phyloP scores from a whole-genome alignment of 2,797 vertebrate genomes.

The Rhinophrynus dorsalis region DNA sequence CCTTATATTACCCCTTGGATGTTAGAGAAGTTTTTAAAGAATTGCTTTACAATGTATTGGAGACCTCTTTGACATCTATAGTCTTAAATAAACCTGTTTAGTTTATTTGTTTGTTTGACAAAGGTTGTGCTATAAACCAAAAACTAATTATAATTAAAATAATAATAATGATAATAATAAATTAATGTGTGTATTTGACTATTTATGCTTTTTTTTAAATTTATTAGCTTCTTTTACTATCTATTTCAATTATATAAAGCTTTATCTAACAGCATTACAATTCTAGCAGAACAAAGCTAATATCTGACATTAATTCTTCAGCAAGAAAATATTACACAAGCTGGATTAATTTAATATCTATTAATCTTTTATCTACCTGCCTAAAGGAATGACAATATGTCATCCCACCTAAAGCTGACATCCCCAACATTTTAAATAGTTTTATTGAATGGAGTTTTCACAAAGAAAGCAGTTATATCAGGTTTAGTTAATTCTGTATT shows the following conservation, averaged over 20 bases:
- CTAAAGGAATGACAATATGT: conserved; percentile 14
- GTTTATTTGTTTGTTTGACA: too few species aligned
- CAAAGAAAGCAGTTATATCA: neutral
- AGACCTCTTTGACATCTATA: too few species aligned
- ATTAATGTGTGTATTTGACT: too few species aligned
- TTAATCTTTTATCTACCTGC: conserved; percentile 34
- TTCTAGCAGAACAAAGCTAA: conserved; percentile 27
- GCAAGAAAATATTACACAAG: conserved; percentile 18
- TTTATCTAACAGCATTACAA: neutral
- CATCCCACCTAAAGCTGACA: conserved; percentile 34
- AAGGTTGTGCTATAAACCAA: too few species aligned
- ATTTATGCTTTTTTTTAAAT: too few species aligned
- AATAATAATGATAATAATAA: too few species aligned
- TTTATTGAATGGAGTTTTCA: conserved; percentile 28
- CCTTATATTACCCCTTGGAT: too few species aligned
- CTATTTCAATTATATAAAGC: neutral
- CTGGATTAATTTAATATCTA: conserved; percentile 27
- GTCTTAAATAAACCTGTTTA: too few species aligned
- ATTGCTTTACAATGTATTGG: too few species aligned
- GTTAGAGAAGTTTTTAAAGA: too few species aligned
- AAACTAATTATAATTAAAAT: too few species aligned
- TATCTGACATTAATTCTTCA: conserved; percentile 34
- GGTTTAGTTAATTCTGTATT: conserved; percentile 3
- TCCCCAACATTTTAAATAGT: conserved; percentile 31
- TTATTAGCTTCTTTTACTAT: too few species aligned